Evolutionary conservation across 2,888 invertebrate genomes (phyloP), one percentile per base, ranked within the genome.

Genomic region (Phrixothrix hirtus): DNA sequence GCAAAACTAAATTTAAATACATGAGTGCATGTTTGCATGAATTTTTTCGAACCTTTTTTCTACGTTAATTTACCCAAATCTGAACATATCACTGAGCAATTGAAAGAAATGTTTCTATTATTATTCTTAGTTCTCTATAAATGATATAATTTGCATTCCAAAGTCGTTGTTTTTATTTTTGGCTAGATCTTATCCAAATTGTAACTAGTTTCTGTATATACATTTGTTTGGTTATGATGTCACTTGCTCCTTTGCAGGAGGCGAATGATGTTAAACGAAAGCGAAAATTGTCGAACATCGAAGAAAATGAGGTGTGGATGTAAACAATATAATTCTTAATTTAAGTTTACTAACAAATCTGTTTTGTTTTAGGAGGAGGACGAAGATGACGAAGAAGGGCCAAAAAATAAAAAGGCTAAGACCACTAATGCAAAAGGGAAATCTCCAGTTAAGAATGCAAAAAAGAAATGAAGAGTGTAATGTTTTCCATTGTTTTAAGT

Each of bases 341-440:
- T 7, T 9, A 9, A 38, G 38, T 38, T n/a, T 38, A 38, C 12
- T 38, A 11, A 21, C 31, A 31, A 36, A 13, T 12, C 38, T 42
- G 51, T 69, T 67, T 66, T 68, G 60, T 76, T 74, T 47, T 71
- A 81, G 81, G 81, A 81, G 66, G 79, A 81, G 52, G 87, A 87
- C 55, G 86, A 86, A 45, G 86, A 87, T 13, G 88, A 89, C 57
- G 89, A 89, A 13, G 87, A 86, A 29, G 86, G 87, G 75, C 87
- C 88, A 66, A 89, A 89, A 77, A 66, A 66, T 57, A 86, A 85
- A 76, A 89, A 89, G 77, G 86, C 87, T 71, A 83, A 85, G 75
- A 88, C 88, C 79, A 77, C 87, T 75, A 85, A 84, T 68, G 79
- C 83, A 71, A 84, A 84, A 76, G 86, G 84, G 69, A 87, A 87